phyloP scores from a whole-genome alignment of 2,113 vertebrate genomes.

The Abramis brama region DNA sequence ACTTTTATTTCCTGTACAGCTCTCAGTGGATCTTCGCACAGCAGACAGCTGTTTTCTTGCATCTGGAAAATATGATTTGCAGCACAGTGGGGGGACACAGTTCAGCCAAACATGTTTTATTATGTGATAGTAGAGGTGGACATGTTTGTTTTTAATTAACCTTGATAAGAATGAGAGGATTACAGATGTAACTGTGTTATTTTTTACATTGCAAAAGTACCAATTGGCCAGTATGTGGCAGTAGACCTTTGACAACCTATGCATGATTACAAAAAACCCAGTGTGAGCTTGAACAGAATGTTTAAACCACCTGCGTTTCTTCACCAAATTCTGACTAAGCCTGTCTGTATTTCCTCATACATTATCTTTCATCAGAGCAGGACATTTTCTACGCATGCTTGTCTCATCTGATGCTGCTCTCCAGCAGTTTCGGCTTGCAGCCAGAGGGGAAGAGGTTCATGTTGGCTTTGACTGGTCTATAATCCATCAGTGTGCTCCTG shows the following conservation, averaged over 20 bases:
- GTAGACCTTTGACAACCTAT: conserved; percentile 21
- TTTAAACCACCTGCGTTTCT: conserved; percentile 2
- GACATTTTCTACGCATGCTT: conserved; percentile 6
- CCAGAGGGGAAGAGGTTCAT: conserved; percentile 31
- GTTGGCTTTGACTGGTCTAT: conserved; percentile 32
- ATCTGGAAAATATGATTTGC: conserved; percentile 39
- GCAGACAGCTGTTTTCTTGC: conserved; percentile 23
- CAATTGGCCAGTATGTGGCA: conserved; percentile 28
- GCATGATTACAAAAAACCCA: not conserved
- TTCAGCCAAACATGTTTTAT: conserved; percentile 6
- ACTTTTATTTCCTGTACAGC: conserved; percentile 24
- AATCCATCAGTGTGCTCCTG: conserved; percentile 33
- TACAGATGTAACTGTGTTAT: not conserved
- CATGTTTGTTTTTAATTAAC: not conserved
- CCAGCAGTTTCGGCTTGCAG: conserved; percentile 13
- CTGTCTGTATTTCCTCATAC: not conserved
- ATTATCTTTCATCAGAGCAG: conserved; percentile 7
- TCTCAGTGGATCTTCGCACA: conserved; percentile 15
- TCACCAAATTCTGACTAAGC: not conserved
- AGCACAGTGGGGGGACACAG: not conserved
- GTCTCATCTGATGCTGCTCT: conserved; percentile 22
- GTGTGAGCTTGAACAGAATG: not conserved
- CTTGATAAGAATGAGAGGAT: not conserved
- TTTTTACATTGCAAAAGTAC: not conserved
- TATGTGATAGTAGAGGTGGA: not conserved